Evolutionary conservation across 2,113 vertebrate species (phyloP).

Genomic region (Morone chrysops): DNA sequence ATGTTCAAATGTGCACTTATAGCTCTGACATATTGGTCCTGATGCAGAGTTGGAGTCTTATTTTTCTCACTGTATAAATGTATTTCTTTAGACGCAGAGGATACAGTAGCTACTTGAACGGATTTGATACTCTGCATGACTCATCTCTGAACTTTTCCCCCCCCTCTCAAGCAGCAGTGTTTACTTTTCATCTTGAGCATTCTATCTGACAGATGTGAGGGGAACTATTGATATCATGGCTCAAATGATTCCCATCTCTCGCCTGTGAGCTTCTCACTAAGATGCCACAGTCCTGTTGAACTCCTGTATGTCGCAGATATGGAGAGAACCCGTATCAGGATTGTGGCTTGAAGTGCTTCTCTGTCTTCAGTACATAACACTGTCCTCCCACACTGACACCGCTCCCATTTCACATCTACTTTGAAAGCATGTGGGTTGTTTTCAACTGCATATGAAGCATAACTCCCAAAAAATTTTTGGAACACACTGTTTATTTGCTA

Average conservation of each 20-base stretch:
- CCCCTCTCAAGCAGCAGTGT: constrained; percentile 8
- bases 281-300: constrained; percentile 23
- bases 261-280: not conserved
- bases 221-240: not conserved
- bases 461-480: constrained; percentile 21
- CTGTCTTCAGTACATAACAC: constrained; percentile 33
- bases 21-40: not conserved
- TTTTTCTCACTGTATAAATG: not conserved
- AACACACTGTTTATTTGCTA: constrained; percentile 26
- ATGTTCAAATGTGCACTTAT: not conserved
- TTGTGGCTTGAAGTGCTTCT: constrained; percentile 37
- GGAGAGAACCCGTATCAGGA: not conserved
- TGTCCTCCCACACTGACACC: constrained; percentile 67
- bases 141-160: constrained; percentile 33
- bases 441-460: constrained; percentile 42
- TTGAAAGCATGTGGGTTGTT: constrained; percentile 55
- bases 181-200: constrained; percentile 24
- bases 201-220: constrained; percentile 21
- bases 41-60: not conserved
- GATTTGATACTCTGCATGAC: constrained; percentile 32
- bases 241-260: constrained; percentile 7
- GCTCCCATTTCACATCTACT: constrained; percentile 44
- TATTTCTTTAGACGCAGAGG: not conserved
- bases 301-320: constrained; percentile 33
- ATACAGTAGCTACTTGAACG: constrained; percentile 7